phyloP scores from a whole-genome alignment of 2,113 vertebrate species.

The Mastomys coucha region DNA sequence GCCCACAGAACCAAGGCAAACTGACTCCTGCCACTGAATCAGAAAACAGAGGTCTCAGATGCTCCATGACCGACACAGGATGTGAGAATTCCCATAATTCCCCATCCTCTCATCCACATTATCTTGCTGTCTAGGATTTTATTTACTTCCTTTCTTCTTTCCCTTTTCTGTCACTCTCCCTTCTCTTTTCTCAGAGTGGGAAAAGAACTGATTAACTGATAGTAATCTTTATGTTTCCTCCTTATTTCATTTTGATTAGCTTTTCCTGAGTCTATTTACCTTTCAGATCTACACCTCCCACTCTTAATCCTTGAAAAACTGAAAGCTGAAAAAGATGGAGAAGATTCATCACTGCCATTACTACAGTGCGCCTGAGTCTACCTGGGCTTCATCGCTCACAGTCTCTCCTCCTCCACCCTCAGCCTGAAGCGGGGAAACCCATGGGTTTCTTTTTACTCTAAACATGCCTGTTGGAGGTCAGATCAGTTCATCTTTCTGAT shows the following conservation, averaged over 20 bases:
- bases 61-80: not conserved
- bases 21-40: fast-evolving
- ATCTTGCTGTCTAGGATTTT: not conserved
- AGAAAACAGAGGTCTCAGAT: not conserved
- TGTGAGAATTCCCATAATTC: not conserved
- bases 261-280: not conserved
- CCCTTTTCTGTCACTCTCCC: not conserved
- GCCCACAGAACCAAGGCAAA: not conserved
- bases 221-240: not conserved
- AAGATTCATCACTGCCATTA: not conserved
- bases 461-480: not conserved
- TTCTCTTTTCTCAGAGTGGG: not conserved
- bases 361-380: fast-evolving
- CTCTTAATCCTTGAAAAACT: not conserved
- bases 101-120: not conserved
- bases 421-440: not conserved
- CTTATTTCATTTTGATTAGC: not conserved
- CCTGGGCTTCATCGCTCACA: not conserved
- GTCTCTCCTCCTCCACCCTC: not conserved
- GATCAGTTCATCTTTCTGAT: not conserved
- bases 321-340: not conserved
- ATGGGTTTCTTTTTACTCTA: not conserved
- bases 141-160: not conserved
- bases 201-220: not conserved
- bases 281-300: not conserved